phyloP scores from a whole-genome alignment of 2,113 vertebrate genomes.

The Junco hyemalis region DNA sequence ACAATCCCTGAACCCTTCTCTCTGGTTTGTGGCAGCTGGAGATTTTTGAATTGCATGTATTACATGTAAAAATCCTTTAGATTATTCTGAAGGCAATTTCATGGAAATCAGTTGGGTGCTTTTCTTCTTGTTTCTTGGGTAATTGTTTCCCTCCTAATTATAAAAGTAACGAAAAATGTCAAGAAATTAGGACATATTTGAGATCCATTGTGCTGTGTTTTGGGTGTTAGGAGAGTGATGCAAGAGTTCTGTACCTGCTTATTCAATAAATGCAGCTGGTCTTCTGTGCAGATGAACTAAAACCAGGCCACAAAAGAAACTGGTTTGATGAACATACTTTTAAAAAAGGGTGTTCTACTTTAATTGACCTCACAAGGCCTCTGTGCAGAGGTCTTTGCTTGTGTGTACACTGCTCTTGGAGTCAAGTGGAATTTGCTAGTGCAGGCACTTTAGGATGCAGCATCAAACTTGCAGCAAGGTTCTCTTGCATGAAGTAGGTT shows the following conservation, averaged over 20 bases:
- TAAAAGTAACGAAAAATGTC: not conserved
- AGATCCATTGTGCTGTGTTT: not conserved
- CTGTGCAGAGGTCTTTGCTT: not conserved
- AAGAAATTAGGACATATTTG: not conserved
- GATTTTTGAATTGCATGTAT: not conserved
- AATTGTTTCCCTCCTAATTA: not conserved
- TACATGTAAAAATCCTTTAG: not conserved
- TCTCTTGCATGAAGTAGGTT: not conserved
- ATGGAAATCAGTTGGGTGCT: not conserved
- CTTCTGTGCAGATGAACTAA: not conserved
- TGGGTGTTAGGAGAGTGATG: not conserved
- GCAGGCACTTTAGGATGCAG: not conserved
- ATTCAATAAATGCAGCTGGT: not conserved
- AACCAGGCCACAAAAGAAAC: not conserved
- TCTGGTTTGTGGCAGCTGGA: not conserved
- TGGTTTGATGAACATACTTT: not conserved
- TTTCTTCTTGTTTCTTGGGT: not conserved
- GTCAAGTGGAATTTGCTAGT: not conserved
- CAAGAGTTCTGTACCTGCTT: not conserved
- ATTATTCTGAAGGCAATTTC: not conserved
- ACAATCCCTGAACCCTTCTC: not conserved
- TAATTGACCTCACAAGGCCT: not conserved
- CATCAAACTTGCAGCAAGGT: not conserved
- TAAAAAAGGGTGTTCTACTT: not conserved
- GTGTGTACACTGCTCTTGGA: not conserved